Percentiles rank a stretch among this genome's conserved stretches.
These are phyloP conservation scores for Stenotaenia linearis DNA, from an alignment of 2,888 invertebrate species.

Conservation along the genomic window DNA sequence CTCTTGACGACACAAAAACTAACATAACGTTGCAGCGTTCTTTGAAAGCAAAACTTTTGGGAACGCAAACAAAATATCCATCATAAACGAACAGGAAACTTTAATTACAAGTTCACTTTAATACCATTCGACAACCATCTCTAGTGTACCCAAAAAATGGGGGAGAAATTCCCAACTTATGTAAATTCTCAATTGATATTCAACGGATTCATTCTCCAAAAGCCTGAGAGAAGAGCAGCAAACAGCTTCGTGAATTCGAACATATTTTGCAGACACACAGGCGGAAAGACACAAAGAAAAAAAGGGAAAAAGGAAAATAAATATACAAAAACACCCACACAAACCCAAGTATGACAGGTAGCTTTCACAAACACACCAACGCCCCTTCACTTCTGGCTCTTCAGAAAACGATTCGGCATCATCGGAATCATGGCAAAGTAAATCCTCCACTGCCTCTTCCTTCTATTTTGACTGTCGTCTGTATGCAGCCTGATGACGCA, in stretches of 20 bases:
- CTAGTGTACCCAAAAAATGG: neutral
- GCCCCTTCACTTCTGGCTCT: neutral
- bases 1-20: neutral
- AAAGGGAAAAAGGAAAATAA: neutral
- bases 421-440: conserved; percentile 1
- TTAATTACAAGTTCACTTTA: neutral
- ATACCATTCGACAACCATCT: neutral
- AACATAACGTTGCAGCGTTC: neutral
- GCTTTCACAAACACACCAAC: conserved; percentile 8
- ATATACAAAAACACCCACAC: neutral
- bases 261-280: neutral
- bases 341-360: neutral
- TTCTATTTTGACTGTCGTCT: conserved; percentile 8
- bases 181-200: neutral
- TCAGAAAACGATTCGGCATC: conserved; percentile 10
- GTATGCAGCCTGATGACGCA: conserved; percentile 15
- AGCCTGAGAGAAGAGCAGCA: neutral
- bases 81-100: neutral
- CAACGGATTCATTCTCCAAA: neutral
- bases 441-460: conserved; percentile 15
- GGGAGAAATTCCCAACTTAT: neutral
- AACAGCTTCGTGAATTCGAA: neutral
- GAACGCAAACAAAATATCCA: neutral
- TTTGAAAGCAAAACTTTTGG: neutral
- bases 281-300: neutral